Evolutionary conservation across 2,888 invertebrate species (phyloP).

Genomic region (Pseudococcus viburni): DNA sequence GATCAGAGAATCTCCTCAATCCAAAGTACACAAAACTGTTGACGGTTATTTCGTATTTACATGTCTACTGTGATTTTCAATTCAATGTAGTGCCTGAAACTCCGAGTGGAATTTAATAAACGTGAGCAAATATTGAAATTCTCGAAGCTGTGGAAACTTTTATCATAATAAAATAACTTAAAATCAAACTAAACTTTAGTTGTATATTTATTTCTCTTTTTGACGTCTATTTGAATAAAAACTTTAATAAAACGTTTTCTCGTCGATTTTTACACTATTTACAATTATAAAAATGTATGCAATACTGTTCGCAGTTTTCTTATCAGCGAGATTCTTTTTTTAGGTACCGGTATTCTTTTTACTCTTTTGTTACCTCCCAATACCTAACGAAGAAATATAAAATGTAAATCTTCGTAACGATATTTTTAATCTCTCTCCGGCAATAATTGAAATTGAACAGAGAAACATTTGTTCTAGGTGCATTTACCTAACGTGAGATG

Average conservation of each 20-base stretch:
- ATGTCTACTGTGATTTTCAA: slow-evolving; percentile 44
- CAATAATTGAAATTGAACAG: not conserved
- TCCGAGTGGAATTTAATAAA: slow-evolving; percentile 41
- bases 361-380: not conserved
- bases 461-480: not conserved
- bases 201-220: slow-evolving; percentile 45
- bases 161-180: slow-evolving; percentile 49
- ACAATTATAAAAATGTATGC: slow-evolving; percentile 19
- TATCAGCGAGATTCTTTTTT: not conserved
- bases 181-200: slow-evolving; percentile 39
- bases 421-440: not conserved
- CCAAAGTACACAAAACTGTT: slow-evolving; percentile 38
- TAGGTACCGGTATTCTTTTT: not conserved
- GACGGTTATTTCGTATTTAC: slow-evolving; percentile 41
- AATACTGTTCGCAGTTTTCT: not conserved
- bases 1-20: slow-evolving; percentile 36
- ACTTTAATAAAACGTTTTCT: slow-evolving; percentile 41
- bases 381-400: not conserved
- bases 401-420: not conserved
- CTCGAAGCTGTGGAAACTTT: slow-evolving; percentile 47
- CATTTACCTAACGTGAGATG: not conserved
- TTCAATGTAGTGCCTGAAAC: slow-evolving; percentile 44
- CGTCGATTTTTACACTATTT: slow-evolving; percentile 26
- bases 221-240: slow-evolving; percentile 44
- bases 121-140: slow-evolving; percentile 47